Evolutionary conservation across 2,113 vertebrate genomes (phyloP), one percentile per base, ranked within the genome.

Genomic region (Trematomus loennbergii): DNA sequence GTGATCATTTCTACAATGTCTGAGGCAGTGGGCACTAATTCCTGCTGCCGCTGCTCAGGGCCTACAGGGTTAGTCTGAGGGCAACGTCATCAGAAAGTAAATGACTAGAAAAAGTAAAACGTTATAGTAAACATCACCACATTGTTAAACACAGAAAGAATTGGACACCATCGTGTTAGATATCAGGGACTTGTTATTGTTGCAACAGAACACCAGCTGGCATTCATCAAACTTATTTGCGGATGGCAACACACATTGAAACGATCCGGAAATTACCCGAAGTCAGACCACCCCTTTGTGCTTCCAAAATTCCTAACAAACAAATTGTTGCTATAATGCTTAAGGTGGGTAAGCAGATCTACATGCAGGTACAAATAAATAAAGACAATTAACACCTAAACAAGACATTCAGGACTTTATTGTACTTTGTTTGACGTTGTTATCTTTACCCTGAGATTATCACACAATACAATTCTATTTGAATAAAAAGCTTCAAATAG

Each of bases 191-290:
- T 22, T 5, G n/a, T 68, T 58, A n/a, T 17, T 40, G 17, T 53
- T 20, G 48, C 18, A 43, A n/a, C 40, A 45, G 69, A 49, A 46
- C 12, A 45, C 45, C 79, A 46, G 25, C 59, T 76, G 72, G 60
- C 2, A 48, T 77, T 46, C 36, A 54, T 82, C 33, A 60, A 2
- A 33, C 58, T 70, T 43, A 12, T 29, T 29, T 29, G 25, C 1
- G 5, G n/a, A 55, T 16, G 33, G 12, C 22, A 66, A 60, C 54
- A 60, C 73, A 76, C 4, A 52, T 40, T 53, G 48, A 48, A 72
- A 9, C 18, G 0, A 82, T 77, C 71, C 1, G 12, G 45, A 10
- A 52, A 49, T 20, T 48, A 53, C 40, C 79, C 69, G 67, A 72
- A 36, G 45, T 65, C 63, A 20, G 55, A 48, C 50, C 50, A 45